Conservation (phyloP, 1,140 invertebrate species). For the Dryas iulia region DNA sequence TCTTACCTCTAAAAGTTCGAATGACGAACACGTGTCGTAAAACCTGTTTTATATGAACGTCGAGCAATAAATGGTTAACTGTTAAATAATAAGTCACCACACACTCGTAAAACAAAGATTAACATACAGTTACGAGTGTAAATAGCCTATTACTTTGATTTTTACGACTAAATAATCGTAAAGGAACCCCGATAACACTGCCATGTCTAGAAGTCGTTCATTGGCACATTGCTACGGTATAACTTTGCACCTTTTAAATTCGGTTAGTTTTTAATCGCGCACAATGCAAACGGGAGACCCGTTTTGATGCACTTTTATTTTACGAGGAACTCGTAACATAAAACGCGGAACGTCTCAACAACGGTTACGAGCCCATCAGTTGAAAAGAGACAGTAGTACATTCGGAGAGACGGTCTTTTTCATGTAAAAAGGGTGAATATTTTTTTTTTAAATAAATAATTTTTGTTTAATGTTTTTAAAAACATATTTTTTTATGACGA, state of each 20-base stretch:
- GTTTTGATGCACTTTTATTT: constrained; percentile 79
- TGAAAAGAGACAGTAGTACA: constrained; percentile 40
- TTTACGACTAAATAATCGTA: constrained; percentile 81
- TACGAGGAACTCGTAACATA: constrained; percentile 76
- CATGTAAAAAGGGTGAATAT: constrained; percentile 3
- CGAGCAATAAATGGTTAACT: constrained; percentile 74
- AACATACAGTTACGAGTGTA: constrained; percentile 78
- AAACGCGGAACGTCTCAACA: constrained; percentile 75
- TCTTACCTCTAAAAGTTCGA: constrained; percentile 17
- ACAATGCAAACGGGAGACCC: constrained; percentile 72
- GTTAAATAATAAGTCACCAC: constrained; percentile 76
- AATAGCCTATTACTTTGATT: constrained; percentile 80
- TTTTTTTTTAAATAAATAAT: neutral
- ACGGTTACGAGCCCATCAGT: constrained; percentile 57
- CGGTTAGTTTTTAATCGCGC: constrained; percentile 60
- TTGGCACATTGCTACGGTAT: constrained; percentile 20
- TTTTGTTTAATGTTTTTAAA: neutral
- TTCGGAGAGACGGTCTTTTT: constrained; percentile 35
- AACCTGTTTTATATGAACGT: constrained; percentile 52
- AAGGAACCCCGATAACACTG: constrained; percentile 64
- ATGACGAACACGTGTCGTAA: constrained; percentile 30
- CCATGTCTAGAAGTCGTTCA: constrained; percentile 45
- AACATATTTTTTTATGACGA: neutral
- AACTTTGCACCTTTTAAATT: constrained; percentile 37
- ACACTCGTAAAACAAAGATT: constrained; percentile 79